These are phyloP conservation scores for Diphyllodes magnificus DNA, from an alignment of 2,113 vertebrate genomes.

Conservation along the genomic window DNA sequence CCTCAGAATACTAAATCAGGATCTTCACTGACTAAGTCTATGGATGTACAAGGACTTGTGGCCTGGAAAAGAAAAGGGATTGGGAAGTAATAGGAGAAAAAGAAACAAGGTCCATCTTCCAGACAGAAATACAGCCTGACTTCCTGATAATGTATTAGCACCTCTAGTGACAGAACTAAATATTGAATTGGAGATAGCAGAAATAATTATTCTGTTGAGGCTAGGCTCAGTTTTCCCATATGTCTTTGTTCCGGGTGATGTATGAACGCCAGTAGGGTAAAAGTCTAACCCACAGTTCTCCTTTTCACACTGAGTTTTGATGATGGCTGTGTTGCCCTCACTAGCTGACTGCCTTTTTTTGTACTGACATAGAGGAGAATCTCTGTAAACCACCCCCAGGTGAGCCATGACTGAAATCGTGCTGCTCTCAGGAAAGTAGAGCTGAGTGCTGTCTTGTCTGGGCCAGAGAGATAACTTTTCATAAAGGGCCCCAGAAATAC, in stretches of 20 bases:
- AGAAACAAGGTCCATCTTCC: not conserved
- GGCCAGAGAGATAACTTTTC: not conserved
- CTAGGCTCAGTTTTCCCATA: not conserved
- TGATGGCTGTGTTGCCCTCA: not conserved
- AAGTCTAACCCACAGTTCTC: not conserved
- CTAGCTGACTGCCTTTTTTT: not conserved
- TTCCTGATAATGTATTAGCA: not conserved
- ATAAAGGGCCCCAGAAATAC: not conserved
- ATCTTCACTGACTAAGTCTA: not conserved
- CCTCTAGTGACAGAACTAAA: not conserved
- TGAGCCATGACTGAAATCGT: not conserved
- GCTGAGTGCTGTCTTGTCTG: not conserved
- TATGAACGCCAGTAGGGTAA: not conserved
- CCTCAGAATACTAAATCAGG: not conserved
- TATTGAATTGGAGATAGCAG: not conserved
- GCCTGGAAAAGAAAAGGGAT: not conserved
- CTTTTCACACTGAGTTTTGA: not conserved
- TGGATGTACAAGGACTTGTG: not conserved
- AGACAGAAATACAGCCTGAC: not conserved
- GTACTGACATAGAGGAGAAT: not conserved
- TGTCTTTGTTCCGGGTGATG: not conserved
- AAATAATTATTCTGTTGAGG: not conserved
- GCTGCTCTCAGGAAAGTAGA: not conserved
- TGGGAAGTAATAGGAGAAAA: not conserved
- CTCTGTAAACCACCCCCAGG: not conserved